Evolutionary conservation across 2,113 vertebrate species (phyloP).

Genomic region (Laticauda colubrina): DNA sequence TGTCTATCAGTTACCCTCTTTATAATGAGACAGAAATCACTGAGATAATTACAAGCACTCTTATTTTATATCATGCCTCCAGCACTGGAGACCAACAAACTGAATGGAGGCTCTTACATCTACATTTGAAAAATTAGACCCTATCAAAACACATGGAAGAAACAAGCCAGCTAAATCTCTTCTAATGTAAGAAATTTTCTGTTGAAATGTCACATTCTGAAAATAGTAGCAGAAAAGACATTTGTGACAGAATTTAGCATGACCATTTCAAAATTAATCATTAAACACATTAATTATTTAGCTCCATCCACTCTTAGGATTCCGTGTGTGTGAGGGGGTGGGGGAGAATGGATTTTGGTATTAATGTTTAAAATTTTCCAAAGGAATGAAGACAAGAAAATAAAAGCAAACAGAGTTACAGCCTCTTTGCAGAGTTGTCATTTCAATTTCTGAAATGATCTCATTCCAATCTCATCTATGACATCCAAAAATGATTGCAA

Average conservation of each 20-base stretch:
- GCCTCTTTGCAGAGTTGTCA: background rate
- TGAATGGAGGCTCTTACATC: background rate
- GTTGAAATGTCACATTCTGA: background rate
- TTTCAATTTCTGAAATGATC: background rate
- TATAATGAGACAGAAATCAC: background rate
- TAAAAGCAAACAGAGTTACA: background rate
- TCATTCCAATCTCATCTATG: background rate
- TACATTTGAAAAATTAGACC: background rate
- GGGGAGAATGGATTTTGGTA: too few species aligned
- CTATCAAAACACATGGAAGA: background rate
- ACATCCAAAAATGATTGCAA: background rate
- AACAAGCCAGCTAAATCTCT: background rate
- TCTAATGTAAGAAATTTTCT: background rate
- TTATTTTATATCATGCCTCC: background rate
- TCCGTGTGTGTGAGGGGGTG: too few species aligned
- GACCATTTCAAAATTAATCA: background rate
- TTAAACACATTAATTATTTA: background rate
- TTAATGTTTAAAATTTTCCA: background rate
- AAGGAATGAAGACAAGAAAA: background rate
- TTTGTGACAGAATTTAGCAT: background rate
- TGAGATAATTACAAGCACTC: background rate
- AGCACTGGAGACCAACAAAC: background rate
- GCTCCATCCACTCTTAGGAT: background rate
- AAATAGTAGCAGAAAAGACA: background rate
- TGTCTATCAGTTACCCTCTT: background rate